phyloP scores from a whole-genome alignment of 2,888 invertebrate species.

The Nemurella pictetii region DNA sequence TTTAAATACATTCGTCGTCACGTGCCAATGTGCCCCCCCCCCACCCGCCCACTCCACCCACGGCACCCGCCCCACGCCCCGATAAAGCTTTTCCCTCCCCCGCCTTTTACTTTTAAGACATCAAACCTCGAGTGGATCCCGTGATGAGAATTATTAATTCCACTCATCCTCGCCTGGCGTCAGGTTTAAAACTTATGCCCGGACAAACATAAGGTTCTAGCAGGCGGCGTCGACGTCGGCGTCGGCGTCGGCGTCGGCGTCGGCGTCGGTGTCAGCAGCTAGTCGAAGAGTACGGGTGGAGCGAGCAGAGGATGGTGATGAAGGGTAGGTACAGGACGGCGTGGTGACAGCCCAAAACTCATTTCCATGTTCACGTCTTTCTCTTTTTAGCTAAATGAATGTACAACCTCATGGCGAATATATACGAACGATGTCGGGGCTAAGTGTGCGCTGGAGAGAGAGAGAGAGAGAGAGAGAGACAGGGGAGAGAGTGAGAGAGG shows the following conservation, averaged over 20 bases:
- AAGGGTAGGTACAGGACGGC: constrained; percentile 24
- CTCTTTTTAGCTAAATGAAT: constrained; percentile 32
- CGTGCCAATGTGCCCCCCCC: constrained; percentile 12
- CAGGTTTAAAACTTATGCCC: constrained; percentile 36
- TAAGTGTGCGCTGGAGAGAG: background rate
- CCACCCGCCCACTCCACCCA: background rate
- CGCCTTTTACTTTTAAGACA: constrained; percentile 20
- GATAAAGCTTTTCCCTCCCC: constrained; percentile 1
- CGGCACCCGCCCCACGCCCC: background rate
- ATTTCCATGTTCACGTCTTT: constrained; percentile 36
- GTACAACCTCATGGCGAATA: constrained; percentile 17
- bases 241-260: constrained; percentile 22
- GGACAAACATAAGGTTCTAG: constrained; percentile 36
- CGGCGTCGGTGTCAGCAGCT: constrained; percentile 17
- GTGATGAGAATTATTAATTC: constrained; percentile 37
- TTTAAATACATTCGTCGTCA: constrained; percentile 16
- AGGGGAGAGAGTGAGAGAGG: background rate
- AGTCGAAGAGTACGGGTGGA: constrained; percentile 18
- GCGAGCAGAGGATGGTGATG: constrained; percentile 15
- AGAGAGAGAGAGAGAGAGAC: constrained; percentile 20
- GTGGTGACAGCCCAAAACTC: constrained; percentile 36
- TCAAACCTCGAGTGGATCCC: constrained; percentile 36
- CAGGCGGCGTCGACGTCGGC: constrained; percentile 26
- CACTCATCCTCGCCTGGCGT: constrained; percentile 32
- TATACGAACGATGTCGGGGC: background rate